phyloP scores from a whole-genome alignment of 2,888 invertebrate genomes.

The Limnephilus auricula region DNA sequence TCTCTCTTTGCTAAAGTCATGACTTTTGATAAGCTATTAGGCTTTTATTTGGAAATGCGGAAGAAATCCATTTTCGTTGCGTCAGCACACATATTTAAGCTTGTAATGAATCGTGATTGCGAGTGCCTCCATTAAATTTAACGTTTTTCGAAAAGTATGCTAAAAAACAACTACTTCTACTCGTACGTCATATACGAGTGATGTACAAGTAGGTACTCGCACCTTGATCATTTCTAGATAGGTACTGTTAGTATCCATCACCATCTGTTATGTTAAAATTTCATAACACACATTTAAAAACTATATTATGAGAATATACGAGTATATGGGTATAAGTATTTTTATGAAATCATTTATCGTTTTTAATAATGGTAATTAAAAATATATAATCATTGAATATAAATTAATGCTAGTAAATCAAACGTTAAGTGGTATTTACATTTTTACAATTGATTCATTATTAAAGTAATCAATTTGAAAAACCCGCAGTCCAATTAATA shows the following conservation, averaged over 20 bases:
- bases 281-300: background rate
- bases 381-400: too few relatives aligned
- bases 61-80: slow-evolving; percentile 3
- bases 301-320: background rate
- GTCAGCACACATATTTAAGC: background rate
- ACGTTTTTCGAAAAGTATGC: background rate
- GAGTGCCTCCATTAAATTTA: slow-evolving; percentile 13
- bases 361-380: too few relatives aligned
- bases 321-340: background rate
- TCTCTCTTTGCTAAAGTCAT: background rate
- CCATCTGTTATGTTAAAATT: too few relatives aligned
- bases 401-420: too few relatives aligned
- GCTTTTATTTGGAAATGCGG: slow-evolving; percentile 19
- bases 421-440: background rate
- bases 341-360: background rate
- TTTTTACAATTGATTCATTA: background rate
- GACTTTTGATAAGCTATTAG: background rate
- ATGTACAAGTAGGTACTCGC: background rate
- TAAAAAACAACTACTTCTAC: background rate
- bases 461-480: background rate
- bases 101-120: slow-evolving; percentile 11
- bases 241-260: background rate
- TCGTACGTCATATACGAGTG: background rate
- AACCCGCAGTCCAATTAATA: background rate
- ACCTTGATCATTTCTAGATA: background rate